A percentile compares a stretch with the other conserved stretches of the same genome.
Conservation (phyloP, 1,140 invertebrate genomes). For the Physella acuta region DNA sequence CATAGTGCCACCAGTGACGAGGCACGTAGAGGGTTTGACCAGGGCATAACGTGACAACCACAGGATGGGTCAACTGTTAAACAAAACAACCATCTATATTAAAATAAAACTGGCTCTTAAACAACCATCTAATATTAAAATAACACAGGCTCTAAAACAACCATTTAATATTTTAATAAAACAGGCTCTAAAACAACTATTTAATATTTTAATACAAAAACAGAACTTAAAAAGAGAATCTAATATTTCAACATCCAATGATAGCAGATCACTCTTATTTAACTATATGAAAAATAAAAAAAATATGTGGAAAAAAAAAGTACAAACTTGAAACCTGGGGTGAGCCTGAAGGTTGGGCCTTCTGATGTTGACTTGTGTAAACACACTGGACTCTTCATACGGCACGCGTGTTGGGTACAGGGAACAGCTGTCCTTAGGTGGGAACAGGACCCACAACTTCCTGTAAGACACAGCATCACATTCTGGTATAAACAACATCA, state of each 20-base stretch:
- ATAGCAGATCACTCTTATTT: too few relatives aligned
- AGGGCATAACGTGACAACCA: constrained; percentile 71
- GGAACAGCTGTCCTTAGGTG: constrained; percentile 69
- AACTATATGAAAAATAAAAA: too few relatives aligned
- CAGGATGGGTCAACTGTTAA: constrained; percentile 55
- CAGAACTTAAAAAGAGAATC: too few relatives aligned
- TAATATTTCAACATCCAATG: too few relatives aligned
- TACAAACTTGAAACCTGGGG: constrained; percentile 54
- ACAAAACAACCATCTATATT: too few relatives aligned
- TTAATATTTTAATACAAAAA: too few relatives aligned
- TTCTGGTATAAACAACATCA: too few relatives aligned
- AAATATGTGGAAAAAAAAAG: not conserved
- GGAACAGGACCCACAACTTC: constrained; percentile 92
- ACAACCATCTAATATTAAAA: too few relatives aligned
- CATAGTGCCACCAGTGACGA: constrained; percentile 94
- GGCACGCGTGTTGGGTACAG: constrained; percentile 84
- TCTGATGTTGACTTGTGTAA: constrained; percentile 71
- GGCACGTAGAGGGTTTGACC: constrained; percentile 89
- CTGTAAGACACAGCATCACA: constrained; percentile 61
- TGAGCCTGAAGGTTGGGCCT: constrained; percentile 52
- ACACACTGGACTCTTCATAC: constrained; percentile 96
- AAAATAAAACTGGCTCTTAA: too few relatives aligned
- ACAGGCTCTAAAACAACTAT: too few relatives aligned
- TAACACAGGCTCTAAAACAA: too few relatives aligned
- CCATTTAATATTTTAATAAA: too few relatives aligned